Evolutionary conservation across 1,140 invertebrate genomes (phyloP), one percentile per base, ranked within the genome.

Genomic region (Panonychus citri): DNA sequence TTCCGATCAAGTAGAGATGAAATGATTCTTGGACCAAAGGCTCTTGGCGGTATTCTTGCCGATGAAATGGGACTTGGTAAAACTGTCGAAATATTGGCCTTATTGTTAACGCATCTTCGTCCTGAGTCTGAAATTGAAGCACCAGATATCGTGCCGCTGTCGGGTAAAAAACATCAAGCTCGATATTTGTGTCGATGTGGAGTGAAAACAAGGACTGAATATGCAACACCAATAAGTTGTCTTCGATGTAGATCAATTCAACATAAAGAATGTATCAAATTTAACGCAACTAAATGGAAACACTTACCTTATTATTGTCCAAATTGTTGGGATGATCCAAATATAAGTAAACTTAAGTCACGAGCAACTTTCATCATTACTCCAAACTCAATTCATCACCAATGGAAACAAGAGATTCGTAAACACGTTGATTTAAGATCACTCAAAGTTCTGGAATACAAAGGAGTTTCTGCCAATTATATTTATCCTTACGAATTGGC

Each of bases 41-140:
- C 37, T 39, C 19, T 19, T 3, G 81, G 82, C 53, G 83, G 82
- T 7, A 83, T 86, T 55, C 67, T 86, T 49, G 81, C 81, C 19
- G 83, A 86, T 70, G 82, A 85, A 70, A 86, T 85, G 83, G 83
- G 82, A 12, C 66, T 85, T 19, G 83, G 83, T 2, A 85, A 85
- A 71, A 85, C 83, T 0, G 77, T 85, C 4, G 82, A 85, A 69
- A 75, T 84, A 24, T 63, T 85, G 13, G 75, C 79, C 17, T 75
- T 78, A 55, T 74, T 85, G 60, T 64, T 84, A 46, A 63, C 71
- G 1, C 49, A 51, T 10, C 7, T 27, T 3, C 25, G 28, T 28
- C 24, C 49, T 27, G 25, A 51, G 3, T n/a, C 12, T 51, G 12
- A 26, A 17, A 5, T 46, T 5, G 17, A 46, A 46, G 24, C 42